These are phyloP conservation scores for Dendrocincla tyrannina DNA, from an alignment of 2,797 vertebrate species.

Conservation along the genomic window DNA sequence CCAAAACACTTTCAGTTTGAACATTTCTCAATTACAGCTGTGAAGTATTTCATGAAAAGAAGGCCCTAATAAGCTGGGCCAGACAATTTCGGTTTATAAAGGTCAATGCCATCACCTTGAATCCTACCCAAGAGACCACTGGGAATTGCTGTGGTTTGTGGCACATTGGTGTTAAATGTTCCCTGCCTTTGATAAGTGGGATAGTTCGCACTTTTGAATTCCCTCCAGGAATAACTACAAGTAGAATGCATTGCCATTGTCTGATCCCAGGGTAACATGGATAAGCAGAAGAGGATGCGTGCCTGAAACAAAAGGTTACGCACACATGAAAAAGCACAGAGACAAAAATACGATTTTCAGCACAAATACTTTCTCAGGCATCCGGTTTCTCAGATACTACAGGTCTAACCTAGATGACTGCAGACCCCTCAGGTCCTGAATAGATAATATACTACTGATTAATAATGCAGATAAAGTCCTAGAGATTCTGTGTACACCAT, in stretches of 20 bases:
- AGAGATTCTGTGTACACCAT: background rate
- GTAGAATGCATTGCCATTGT: background rate
- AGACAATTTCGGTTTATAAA: slow-evolving; percentile 31
- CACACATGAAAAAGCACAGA: background rate
- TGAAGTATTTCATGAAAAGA: background rate
- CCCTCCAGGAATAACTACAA: slow-evolving; percentile 45
- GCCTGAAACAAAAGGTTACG: slow-evolving; percentile 6
- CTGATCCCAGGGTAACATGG: background rate
- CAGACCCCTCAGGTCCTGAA: background rate
- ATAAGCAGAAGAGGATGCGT: background rate
- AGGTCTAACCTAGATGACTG: background rate
- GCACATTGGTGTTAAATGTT: slow-evolving; percentile 19
- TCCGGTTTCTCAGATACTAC: background rate
- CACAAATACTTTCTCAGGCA: background rate
- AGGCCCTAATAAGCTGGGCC: background rate
- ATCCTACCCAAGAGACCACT: slow-evolving; percentile 10
- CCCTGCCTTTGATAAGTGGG: slow-evolving; percentile 21
- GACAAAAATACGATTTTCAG: background rate
- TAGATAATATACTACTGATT: background rate
- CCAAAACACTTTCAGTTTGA: background rate
- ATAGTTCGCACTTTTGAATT: background rate
- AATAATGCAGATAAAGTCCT: background rate
- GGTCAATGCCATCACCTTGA: slow-evolving; percentile 39
- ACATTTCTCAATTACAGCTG: background rate
- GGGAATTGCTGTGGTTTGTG: background rate